phyloP scores from a whole-genome alignment of 2,113 vertebrate species.

The Alethe castanea region DNA sequence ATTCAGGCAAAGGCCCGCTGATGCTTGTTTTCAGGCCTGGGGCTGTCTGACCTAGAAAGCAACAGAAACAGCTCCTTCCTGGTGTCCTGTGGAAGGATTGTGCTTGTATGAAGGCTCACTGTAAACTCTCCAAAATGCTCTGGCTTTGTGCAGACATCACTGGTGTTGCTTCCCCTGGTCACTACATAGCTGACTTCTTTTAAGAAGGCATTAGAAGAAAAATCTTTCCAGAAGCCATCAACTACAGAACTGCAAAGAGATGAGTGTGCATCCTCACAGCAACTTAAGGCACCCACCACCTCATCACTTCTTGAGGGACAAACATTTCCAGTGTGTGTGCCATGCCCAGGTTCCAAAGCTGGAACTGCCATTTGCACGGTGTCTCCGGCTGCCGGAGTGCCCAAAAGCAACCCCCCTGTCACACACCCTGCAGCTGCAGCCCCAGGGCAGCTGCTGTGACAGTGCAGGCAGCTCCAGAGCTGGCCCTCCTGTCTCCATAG shows the following conservation, averaged over 20 bases:
- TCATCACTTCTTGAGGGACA: neutral
- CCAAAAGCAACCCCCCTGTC: neutral
- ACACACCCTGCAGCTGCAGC: accelerated
- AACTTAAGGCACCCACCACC: neutral
- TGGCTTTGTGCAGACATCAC: neutral
- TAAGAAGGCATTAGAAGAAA: neutral
- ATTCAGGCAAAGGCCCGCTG: neutral
- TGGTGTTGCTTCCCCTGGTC: neutral
- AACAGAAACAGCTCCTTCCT: neutral
- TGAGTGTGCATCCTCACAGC: neutral
- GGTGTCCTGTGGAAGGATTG: neutral
- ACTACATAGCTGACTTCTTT: neutral
- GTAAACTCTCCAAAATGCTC: neutral
- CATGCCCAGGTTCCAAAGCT: neutral
- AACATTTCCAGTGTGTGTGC: neutral
- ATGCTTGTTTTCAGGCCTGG: neutral
- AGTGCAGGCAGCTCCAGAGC: neutral
- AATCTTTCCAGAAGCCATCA: neutral
- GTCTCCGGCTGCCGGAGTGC: accelerated
- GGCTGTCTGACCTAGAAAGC: neutral
- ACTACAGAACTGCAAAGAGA: neutral
- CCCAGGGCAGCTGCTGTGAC: neutral
- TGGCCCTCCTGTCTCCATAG: neutral
- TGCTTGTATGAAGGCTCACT: neutral
- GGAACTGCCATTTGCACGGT: neutral